A percentile compares a stretch with the other conserved stretches of the same genome.
Conservation (phyloP, 2,797 vertebrate genomes). For the Cyprinodon diabolis region DNA sequence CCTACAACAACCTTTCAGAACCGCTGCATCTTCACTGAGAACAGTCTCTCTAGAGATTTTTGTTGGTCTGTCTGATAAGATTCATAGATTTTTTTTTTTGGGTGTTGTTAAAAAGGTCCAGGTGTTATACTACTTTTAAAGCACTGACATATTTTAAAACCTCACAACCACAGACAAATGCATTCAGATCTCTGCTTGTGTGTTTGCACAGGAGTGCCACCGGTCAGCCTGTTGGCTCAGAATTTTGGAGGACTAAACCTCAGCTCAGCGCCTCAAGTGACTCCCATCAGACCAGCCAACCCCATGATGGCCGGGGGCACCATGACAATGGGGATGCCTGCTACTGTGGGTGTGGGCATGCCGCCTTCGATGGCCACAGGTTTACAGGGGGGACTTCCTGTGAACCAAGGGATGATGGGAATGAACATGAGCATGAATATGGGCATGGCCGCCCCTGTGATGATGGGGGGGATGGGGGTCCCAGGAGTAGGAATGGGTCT, state of each 20-base stretch:
- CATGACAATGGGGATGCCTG: conserved; percentile 61
- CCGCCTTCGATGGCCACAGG: conserved; percentile 76
- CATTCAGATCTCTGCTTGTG: neutral
- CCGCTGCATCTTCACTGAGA: no score
- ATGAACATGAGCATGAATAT: conserved; percentile 82
- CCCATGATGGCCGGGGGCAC: conserved; percentile 77
- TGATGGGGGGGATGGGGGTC: conserved; percentile 81
- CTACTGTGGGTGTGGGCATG: conserved; percentile 79
- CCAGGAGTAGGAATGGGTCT: conserved; percentile 80
- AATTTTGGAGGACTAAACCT: conserved; percentile 91
- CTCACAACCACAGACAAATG: conserved; percentile 3
- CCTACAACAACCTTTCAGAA: no score
- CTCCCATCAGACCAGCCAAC: conserved; percentile 81
- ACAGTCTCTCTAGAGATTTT: neutral
- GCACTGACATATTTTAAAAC: neutral
- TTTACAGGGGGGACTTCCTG: conserved; percentile 64
- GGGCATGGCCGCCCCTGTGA: conserved; percentile 85
- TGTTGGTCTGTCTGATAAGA: neutral
- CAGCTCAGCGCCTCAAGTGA: conserved; percentile 81
- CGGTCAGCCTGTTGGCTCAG: conserved; percentile 88
- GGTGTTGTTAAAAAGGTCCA: neutral
- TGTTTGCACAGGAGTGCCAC: conserved; percentile 83
- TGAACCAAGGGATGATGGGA: conserved; percentile 79
- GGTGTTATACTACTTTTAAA: neutral
- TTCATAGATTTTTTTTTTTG: neutral